Conservation (phyloP, 2,888 invertebrate genomes). For the Dorcus hopei region DNA sequence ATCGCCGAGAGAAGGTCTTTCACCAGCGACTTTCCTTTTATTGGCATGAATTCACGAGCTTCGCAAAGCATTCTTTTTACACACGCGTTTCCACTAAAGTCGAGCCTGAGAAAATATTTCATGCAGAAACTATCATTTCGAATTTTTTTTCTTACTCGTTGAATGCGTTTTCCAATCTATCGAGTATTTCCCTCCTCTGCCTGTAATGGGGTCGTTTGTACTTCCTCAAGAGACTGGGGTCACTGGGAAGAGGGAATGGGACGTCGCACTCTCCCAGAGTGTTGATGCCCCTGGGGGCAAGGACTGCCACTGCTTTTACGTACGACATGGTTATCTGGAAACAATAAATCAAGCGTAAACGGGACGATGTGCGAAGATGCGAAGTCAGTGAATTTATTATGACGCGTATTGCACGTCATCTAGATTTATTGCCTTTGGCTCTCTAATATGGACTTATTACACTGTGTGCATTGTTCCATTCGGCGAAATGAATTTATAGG, state of each 20-base stretch:
- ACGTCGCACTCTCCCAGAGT: slow-evolving; percentile 59
- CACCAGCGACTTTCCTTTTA: slow-evolving; percentile 61
- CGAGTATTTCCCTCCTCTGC: slow-evolving; percentile 57
- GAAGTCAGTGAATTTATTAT: slow-evolving; percentile 6
- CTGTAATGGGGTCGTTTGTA: slow-evolving; percentile 47
- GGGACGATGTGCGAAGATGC: background rate
- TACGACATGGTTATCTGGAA: slow-evolving; percentile 26
- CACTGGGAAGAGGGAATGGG: slow-evolving; percentile 53
- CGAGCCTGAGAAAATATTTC: slow-evolving; percentile 52
- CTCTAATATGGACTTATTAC: no score
- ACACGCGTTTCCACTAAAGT: slow-evolving; percentile 62
- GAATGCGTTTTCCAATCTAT: slow-evolving; percentile 29
- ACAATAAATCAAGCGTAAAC: background rate
- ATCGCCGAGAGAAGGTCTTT: slow-evolving; percentile 64
- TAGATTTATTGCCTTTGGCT: background rate
- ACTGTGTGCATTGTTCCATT: no score
- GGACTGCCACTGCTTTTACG: slow-evolving; percentile 57
- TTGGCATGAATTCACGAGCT: slow-evolving; percentile 55
- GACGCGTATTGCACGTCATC: background rate
- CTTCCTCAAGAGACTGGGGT: slow-evolving; percentile 44
- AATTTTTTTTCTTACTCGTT: slow-evolving; percentile 20
- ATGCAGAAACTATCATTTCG: background rate
- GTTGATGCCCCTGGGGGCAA: slow-evolving; percentile 59
- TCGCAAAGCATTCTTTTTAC: slow-evolving; percentile 68
- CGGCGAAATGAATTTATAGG: no score